Conservation (phyloP, 2,888 invertebrate genomes). For the Syrphus vitripennis region DNA sequence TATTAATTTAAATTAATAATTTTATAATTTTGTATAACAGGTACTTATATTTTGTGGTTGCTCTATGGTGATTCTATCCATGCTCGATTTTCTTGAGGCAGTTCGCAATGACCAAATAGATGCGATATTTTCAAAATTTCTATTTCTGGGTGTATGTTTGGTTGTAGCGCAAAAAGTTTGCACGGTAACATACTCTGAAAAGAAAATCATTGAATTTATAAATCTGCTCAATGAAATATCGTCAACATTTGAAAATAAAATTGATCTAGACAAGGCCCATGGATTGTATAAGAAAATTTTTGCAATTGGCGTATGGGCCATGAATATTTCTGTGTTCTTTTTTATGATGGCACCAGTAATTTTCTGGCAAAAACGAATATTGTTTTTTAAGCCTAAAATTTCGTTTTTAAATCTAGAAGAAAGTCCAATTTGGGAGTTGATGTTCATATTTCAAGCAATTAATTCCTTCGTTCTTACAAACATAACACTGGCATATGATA, state of each 20-base stretch:
- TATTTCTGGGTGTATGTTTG: not conserved
- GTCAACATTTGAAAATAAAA: not conserved
- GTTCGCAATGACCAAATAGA: not conserved
- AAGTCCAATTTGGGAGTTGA: conserved; percentile 24
- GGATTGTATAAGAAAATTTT: not conserved
- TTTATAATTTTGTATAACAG: not conserved
- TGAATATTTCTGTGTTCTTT: not conserved
- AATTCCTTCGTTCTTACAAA: not conserved
- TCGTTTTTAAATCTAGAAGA: not conserved
- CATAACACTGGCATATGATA: conserved; percentile 32
- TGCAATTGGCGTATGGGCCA: not conserved
- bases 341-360: not conserved
- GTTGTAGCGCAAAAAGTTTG: not conserved
- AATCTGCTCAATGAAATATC: not conserved
- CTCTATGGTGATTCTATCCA: not conserved
- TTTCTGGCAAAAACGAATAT: not conserved
- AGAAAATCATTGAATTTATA: not conserved
- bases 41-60: not conserved
- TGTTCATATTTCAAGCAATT: not conserved
- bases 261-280: not conserved
- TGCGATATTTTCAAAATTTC: not conserved
- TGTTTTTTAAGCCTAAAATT: not conserved
- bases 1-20: not conserved
- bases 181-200: not conserved
- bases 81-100: not conserved